Evolutionary conservation across 2,113 vertebrate genomes (phyloP).

Genomic region (Brachyhypopomus gauderio): DNA sequence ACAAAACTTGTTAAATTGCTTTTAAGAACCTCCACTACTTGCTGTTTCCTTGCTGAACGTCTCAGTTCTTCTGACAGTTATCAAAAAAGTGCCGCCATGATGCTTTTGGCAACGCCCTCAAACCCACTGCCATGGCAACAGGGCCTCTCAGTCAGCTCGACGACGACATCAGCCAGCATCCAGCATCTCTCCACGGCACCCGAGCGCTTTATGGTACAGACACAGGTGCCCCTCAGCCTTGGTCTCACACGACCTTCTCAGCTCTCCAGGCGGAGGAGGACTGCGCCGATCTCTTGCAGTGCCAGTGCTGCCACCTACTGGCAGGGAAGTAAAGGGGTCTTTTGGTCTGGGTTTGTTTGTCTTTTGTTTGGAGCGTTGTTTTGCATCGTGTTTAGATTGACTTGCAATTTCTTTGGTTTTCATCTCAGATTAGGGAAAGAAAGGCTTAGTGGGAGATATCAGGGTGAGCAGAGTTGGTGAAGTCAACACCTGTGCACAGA

Average conservation of each 20-base stretch:
- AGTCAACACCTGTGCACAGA: slow-evolving; percentile 14
- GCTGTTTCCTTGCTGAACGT: too few relatives aligned
- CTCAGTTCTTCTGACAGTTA: not conserved
- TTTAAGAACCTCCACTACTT: too few relatives aligned
- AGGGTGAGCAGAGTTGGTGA: not conserved
- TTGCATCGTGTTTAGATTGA: not conserved
- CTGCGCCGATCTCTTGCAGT: slow-evolving; percentile 44
- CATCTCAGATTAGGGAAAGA: slow-evolving; percentile 6
- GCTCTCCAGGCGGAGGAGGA: not conserved
- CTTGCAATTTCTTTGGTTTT: not conserved
- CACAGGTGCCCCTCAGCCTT: too few relatives aligned
- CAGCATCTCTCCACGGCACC: not conserved
- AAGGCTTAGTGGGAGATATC: not conserved
- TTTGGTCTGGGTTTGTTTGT: not conserved
- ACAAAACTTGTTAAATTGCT: too few relatives aligned
- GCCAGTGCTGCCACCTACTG: slow-evolving; percentile 72
- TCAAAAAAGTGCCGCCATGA: slow-evolving; percentile 47
- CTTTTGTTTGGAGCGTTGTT: not conserved
- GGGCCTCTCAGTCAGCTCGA: not conserved
- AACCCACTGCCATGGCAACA: slow-evolving; percentile 29
- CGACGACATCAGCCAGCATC: not conserved
- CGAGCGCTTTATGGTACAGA: too few relatives aligned
- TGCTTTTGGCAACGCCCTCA: slow-evolving; percentile 43
- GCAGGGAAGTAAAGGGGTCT: slow-evolving; percentile 11
- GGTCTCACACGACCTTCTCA: too few relatives aligned